Conservation (phyloP, 1,140 invertebrate species). For the Eurytemora carolleeae region DNA sequence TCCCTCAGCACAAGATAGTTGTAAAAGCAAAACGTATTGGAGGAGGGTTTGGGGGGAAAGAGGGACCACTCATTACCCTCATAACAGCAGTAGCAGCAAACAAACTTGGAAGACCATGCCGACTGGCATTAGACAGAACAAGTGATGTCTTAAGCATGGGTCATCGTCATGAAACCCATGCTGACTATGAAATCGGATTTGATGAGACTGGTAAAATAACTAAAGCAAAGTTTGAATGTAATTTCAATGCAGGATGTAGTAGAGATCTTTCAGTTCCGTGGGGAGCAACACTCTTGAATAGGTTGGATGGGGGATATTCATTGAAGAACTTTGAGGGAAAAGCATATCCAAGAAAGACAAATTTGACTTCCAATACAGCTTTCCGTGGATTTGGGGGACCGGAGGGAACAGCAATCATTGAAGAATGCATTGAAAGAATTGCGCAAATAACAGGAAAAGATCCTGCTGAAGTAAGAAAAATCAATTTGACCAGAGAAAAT, state of each 20-base stretch:
- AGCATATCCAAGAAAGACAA: constrained; percentile 65
- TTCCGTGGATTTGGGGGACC: constrained; percentile 74
- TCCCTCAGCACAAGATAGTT: constrained; percentile 52
- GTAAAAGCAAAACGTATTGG: constrained; percentile 65
- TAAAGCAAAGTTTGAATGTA: constrained; percentile 49
- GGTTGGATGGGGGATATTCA: neutral
- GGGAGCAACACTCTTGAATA: constrained; percentile 9
- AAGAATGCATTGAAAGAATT: constrained; percentile 52
- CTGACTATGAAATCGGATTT: constrained; percentile 66
- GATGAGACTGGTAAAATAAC: constrained; percentile 47
- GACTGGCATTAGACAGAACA: constrained; percentile 33
- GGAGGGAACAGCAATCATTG: constrained; percentile 63
- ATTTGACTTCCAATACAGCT: constrained; percentile 69
- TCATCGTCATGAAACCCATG: constrained; percentile 64
- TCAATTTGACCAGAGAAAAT: constrained; percentile 8
- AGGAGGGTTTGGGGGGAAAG: constrained; percentile 91
- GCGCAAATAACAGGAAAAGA: constrained; percentile 39
- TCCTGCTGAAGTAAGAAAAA: constrained; percentile 19
- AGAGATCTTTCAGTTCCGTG: constrained; percentile 24
- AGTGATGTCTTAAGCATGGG: constrained; percentile 82
- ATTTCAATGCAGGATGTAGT: constrained; percentile 58
- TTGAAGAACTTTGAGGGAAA: constrained; percentile 23
- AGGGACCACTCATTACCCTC: constrained; percentile 40
- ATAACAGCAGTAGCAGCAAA: constrained; percentile 26
- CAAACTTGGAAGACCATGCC: constrained; percentile 17